Conservation (phyloP, 2,888 invertebrate genomes). For the Glaucopsyche alexis region DNA sequence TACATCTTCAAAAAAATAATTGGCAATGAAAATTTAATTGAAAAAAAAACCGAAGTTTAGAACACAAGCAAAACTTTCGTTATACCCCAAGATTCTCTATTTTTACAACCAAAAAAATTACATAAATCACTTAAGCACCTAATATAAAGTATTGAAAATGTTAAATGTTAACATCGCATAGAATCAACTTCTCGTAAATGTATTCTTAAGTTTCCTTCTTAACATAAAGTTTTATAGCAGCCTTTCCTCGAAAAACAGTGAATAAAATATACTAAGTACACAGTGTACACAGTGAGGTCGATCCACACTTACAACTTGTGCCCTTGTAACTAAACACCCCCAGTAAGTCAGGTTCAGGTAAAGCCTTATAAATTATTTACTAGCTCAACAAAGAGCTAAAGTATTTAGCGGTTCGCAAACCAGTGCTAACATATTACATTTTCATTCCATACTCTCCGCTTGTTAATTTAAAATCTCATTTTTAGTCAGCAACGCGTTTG, state of each 20-base stretch:
- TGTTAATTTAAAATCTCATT: not conserved
- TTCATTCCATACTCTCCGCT: constrained; percentile 38
- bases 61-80: too few relatives aligned
- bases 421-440: constrained; percentile 46
- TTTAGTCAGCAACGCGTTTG: not conserved
- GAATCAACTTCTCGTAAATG: too few relatives aligned
- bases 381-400: constrained; percentile 51
- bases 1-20: too few relatives aligned
- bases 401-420: constrained; percentile 52
- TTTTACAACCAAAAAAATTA: too few relatives aligned
- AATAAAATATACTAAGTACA: not conserved
- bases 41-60: too few relatives aligned
- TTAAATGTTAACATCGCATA: too few relatives aligned
- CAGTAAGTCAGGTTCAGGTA: constrained; percentile 43
- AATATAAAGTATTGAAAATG: too few relatives aligned
- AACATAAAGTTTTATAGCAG: too few relatives aligned
- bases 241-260: not conserved
- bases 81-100: too few relatives aligned
- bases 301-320: constrained; percentile 30
- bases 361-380: constrained; percentile 60
- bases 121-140: too few relatives aligned
- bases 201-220: too few relatives aligned
- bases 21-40: too few relatives aligned
- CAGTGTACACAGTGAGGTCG: not conserved
- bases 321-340: constrained; percentile 36